phyloP scores from a whole-genome alignment of 2,113 vertebrate species.

The Takifugu flavidus region DNA sequence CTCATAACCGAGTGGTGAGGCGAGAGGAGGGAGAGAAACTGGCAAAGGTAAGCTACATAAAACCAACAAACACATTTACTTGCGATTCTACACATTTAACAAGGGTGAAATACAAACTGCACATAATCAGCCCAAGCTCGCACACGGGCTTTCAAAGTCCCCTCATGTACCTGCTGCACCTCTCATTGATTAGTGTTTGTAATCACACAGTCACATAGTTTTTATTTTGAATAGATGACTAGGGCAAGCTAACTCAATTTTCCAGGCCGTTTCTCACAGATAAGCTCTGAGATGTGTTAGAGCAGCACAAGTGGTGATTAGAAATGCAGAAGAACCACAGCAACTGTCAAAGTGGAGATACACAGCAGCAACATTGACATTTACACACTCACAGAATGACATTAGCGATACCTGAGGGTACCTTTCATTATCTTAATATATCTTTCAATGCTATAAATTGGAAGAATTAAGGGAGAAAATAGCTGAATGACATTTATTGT shows the following conservation, averaged over 20 bases:
- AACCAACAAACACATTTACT: conserved; percentile 1
- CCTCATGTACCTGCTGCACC: not conserved
- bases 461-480: too few species aligned
- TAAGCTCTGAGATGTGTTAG: conserved; percentile 40
- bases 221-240: conserved; percentile 46
- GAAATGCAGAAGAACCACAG: not conserved
- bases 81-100: not conserved
- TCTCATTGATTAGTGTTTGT: conserved; percentile 24
- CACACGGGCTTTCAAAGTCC: not conserved
- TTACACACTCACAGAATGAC: conserved; percentile 5
- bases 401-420: conserved; percentile 5
- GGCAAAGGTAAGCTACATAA: conserved; percentile 80
- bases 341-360: conserved; percentile 36
- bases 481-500: too few species aligned
- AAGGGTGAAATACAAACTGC: not conserved
- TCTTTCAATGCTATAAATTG: too few species aligned
- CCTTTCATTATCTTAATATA: not conserved
- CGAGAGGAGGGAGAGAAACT: conserved; percentile 91
- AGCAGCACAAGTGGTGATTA: conserved; percentile 4
- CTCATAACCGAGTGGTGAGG: conserved; percentile 86
- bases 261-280: conserved; percentile 33
- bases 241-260: conserved; percentile 40
- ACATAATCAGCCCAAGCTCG: not conserved
- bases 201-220: conserved; percentile 34
- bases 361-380: conserved; percentile 10